Conservation (phyloP, 2,888 invertebrate species). For the Xanthia togata region DNA sequence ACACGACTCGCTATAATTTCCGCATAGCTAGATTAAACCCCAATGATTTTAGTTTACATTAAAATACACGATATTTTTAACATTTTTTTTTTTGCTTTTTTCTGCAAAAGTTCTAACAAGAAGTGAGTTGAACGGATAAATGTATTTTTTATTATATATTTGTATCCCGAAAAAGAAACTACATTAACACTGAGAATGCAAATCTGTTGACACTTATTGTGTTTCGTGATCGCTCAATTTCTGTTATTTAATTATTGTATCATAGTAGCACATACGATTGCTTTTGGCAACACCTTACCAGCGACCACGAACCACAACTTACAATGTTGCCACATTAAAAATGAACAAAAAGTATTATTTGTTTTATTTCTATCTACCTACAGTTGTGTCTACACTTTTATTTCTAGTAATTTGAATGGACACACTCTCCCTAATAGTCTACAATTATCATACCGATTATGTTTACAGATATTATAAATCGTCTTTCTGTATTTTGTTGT, state of each 20-base stretch:
- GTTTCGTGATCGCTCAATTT: conserved; percentile 29
- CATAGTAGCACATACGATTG: neutral
- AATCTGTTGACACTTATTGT: conserved; percentile 15
- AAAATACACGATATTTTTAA: conserved; percentile 80
- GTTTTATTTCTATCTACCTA: conserved; percentile 72
- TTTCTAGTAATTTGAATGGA: conserved; percentile 75
- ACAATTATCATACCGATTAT: conserved; percentile 72
- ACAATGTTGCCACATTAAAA: conserved; percentile 48
- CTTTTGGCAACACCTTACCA: conserved; percentile 10
- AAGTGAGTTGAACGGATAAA: conserved; percentile 73
- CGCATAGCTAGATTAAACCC: conserved; percentile 82
- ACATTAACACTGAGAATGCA: conserved; percentile 70
- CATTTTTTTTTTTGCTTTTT: conserved; percentile 75
- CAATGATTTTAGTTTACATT: conserved; percentile 78
- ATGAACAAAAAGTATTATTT: conserved; percentile 54
- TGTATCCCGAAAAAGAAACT: conserved; percentile 80
- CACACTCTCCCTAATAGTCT: conserved; percentile 74
- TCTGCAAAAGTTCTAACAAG: conserved; percentile 69
- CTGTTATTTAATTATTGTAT: neutral
- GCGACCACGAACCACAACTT: conserved; percentile 41
- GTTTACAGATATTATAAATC: conserved; percentile 49
- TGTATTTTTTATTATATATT: conserved; percentile 59
- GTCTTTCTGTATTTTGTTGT: conserved; percentile 35
- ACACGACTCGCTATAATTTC: conserved; percentile 79
- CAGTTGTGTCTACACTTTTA: conserved; percentile 67